A percentile compares a stretch with the other conserved stretches of the same genome.
Conservation (phyloP, 2,888 invertebrate genomes). For the Argynnis bischoffii region DNA sequence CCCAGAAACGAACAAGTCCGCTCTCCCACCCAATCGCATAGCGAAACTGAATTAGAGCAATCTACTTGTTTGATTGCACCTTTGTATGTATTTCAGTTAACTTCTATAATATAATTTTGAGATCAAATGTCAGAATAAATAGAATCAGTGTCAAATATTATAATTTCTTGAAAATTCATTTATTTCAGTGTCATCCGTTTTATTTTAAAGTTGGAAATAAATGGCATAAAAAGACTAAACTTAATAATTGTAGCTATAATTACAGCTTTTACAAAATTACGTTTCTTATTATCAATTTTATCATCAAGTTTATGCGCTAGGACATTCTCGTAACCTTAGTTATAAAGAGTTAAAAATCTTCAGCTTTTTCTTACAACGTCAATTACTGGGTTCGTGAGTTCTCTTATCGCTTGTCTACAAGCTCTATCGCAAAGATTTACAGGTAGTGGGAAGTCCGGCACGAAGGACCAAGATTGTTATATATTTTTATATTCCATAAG, state of each 20-base stretch:
- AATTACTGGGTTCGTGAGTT: slow-evolving; percentile 70
- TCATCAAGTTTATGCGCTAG: slow-evolving; percentile 55
- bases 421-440: slow-evolving; percentile 73
- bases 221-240: too few species aligned
- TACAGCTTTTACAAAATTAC: slow-evolving; percentile 19
- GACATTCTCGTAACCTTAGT: slow-evolving; percentile 50
- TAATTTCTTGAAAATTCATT: too few species aligned
- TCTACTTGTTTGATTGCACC: slow-evolving; percentile 49
- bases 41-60: slow-evolving; percentile 57
- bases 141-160: too few species aligned
- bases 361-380: slow-evolving; percentile 69
- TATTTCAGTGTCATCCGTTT: too few species aligned
- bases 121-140: too few species aligned
- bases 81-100: slow-evolving; percentile 6
- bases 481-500: slow-evolving; percentile 31
- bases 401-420: slow-evolving; percentile 63
- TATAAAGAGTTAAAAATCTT: slow-evolving; percentile 54
- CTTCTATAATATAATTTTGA: background rate
- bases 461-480: slow-evolving; percentile 51
- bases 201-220: too few species aligned
- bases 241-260: background rate
- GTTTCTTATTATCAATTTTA: slow-evolving; percentile 45
- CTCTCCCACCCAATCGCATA: slow-evolving; percentile 70
- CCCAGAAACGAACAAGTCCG: slow-evolving; percentile 63
- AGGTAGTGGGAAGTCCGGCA: slow-evolving; percentile 56